Conservation (phyloP, 1,140 invertebrate genomes). For the Trachymyrmex septentrionalis region DNA sequence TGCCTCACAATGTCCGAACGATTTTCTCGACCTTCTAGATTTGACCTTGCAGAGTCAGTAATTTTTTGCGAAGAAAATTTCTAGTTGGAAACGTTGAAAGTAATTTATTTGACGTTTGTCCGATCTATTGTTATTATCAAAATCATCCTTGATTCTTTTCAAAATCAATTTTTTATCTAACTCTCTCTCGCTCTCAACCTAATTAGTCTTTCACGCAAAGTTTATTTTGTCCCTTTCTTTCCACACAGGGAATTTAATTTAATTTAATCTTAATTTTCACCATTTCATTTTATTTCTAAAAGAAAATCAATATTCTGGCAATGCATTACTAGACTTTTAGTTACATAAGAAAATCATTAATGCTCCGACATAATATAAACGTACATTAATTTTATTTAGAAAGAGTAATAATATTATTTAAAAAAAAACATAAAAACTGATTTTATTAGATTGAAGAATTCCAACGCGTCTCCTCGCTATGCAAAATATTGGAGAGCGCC, state of each 20-base stretch:
- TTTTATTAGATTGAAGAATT: not conserved
- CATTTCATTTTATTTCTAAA: not conserved
- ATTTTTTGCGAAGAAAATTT: slow-evolving; percentile 8
- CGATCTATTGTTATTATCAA: not conserved
- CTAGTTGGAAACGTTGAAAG: not conserved
- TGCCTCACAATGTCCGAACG: not conserved
- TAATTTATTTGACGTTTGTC: not conserved
- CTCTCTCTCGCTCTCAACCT: not conserved
- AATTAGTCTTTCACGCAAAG: not conserved
- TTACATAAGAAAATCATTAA: not conserved
- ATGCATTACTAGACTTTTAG: not conserved
- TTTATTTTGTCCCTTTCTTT: not conserved
- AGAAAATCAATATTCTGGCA: not conserved
- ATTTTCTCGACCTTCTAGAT: not conserved
- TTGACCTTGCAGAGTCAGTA: not conserved
- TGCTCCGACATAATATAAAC: not conserved
- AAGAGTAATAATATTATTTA: not conserved
- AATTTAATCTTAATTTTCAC: too few species aligned
- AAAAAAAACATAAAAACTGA: not conserved
- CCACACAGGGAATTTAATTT: not conserved
- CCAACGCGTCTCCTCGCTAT: not conserved
- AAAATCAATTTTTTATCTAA: not conserved
- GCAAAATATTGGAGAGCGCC: not conserved
- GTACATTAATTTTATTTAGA: not conserved
- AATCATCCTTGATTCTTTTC: not conserved